Base-by-base conservation (phyloP, 1,140 invertebrate species). In the Drosophila tani region DNA sequence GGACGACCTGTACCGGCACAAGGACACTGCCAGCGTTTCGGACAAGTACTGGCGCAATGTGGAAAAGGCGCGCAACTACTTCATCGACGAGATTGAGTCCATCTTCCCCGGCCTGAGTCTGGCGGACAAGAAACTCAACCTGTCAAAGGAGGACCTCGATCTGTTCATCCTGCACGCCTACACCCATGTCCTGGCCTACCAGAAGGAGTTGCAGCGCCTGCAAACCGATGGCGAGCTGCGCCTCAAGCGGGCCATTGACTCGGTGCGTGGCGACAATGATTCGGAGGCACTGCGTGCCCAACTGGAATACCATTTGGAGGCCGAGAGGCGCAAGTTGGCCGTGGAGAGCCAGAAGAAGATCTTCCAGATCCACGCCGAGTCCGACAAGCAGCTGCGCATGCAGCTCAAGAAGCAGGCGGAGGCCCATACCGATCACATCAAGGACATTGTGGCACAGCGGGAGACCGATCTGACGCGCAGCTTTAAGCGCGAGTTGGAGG, bases 391-490 rank as follows among this genome's bases (percentile, higher is more conserved):
- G 78, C 93, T 98, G 32, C 94, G 96, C n/a, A 92, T 94, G 46
- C 96, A 98, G 87, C 90, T 99, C 49, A 96, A 96, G 81, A 93
- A 96, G 41, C 97, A 98, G 84, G 94, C 96, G 7, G 96, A 97
- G 79, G 95, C 97, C 11, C 97, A 98, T 93, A 94, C 95, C 35
- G 97, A 98, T 92, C 97, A 98, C 92, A 93, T 98, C 51, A 94
- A 94, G 65, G 96, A 97, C 84, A 95, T 96, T 1, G 92, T 98
- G 2, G 93, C 94, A 35, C 93, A 95, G 11, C 97, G 97, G 79
- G 95, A 96, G 75, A 93, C 94, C 62, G 96, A 98, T 91, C 93
- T 96, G 15, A 94, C 95, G 60, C 94, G 95, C 47, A 93, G 94
- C 38, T 94, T 96, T 69, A 94, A 95, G 27, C 94, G 95, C 8